Conservation (phyloP, 1,140 invertebrate species). For the Zaprionus taronus region DNA sequence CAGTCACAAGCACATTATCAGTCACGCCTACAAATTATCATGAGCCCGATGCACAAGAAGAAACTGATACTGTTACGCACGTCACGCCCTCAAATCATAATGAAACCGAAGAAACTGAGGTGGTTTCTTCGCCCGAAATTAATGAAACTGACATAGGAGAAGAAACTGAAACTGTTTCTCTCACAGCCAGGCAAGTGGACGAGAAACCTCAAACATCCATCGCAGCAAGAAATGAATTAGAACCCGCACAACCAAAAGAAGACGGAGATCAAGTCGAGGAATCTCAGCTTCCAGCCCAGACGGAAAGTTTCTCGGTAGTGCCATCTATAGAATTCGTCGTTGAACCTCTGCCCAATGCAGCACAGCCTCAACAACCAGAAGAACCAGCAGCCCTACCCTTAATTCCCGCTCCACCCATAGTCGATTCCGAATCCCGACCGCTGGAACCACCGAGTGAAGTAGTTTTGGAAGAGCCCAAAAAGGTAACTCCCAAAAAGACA, state of each 20-base stretch:
- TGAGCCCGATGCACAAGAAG: conserved; percentile 27
- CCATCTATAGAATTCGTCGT: conserved; percentile 50
- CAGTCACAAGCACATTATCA: conserved; percentile 59
- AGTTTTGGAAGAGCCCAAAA: conserved; percentile 68
- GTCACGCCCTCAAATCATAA: conserved; percentile 30
- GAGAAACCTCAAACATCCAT: too few relatives aligned
- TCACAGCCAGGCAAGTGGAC: conserved; percentile 37
- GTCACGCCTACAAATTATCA: conserved; percentile 63
- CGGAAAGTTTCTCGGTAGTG: conserved; percentile 85
- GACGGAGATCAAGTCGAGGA: neutral
- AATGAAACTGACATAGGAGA: conserved; percentile 27
- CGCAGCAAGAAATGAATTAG: neutral
- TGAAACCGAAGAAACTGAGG: conserved; percentile 31
- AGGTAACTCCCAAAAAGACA: conserved; percentile 55
- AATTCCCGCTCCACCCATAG: conserved; percentile 53
- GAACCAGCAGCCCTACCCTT: conserved; percentile 50
- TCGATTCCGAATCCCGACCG: conserved; percentile 85
- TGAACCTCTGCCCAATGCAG: too few relatives aligned
- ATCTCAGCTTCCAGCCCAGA: conserved; percentile 45
- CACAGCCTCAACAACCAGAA: neutral
- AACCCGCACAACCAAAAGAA: neutral
- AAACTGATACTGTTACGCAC: conserved; percentile 49
- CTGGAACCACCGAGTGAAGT: conserved; percentile 82
- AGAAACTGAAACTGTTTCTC: conserved; percentile 54
- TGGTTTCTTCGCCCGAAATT: conserved; percentile 57